These are phyloP conservation scores for Buceros bicornis DNA, from an alignment of 2,797 vertebrate genomes.

Conservation along the genomic window DNA sequence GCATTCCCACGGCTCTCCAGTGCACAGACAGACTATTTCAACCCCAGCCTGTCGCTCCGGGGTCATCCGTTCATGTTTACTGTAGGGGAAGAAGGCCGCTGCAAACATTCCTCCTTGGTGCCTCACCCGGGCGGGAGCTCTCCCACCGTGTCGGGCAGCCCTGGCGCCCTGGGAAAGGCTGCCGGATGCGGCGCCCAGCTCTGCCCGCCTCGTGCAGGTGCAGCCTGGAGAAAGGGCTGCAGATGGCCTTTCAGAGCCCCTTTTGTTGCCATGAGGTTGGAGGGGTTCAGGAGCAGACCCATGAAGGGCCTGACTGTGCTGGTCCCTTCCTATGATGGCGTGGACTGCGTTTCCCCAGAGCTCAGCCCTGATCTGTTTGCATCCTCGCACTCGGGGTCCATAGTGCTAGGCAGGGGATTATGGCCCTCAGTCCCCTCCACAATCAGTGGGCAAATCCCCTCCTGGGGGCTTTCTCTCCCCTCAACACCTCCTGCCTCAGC, in stretches of 20 bases:
- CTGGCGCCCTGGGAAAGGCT: slow-evolving; percentile 3
- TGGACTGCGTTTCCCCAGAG: accelerated
- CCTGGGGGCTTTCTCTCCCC: background rate
- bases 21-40: background rate
- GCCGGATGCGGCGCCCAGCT: accelerated
- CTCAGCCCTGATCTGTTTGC: accelerated
- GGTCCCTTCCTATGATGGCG: accelerated
- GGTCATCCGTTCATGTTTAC: slow-evolving; percentile 55
- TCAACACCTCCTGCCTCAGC: accelerated
- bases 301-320: accelerated
- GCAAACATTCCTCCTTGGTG: slow-evolving; percentile 43
- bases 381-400: background rate
- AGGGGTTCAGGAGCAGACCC: background rate
- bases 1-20: slow-evolving; percentile 52
- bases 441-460: background rate
- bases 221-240: background rate
- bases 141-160: background rate
- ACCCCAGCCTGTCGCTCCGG: background rate
- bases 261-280: background rate
- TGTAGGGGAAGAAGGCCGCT: slow-evolving; percentile 25
- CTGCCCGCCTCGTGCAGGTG: background rate
- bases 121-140: background rate
- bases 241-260: accelerated
- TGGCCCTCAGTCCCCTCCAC: background rate
- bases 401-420: accelerated